These are phyloP conservation scores for Corythornis madagascariensis DNA, from an alignment of 2,113 vertebrate species.

Conservation along the genomic window DNA sequence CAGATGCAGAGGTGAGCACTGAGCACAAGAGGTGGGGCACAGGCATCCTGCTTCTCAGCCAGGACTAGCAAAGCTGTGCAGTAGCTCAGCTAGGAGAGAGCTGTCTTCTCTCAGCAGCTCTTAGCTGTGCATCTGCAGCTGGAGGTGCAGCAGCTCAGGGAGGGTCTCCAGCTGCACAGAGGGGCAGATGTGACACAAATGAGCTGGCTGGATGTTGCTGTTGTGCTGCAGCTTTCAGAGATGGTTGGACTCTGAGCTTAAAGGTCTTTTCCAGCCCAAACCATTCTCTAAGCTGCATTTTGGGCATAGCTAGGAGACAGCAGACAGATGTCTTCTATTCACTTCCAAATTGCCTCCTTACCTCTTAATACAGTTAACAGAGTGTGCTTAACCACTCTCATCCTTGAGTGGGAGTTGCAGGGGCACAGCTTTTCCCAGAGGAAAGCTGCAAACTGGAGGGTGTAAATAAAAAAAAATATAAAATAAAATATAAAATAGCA, in stretches of 20 bases:
- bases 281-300: neutral
- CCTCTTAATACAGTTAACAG: neutral
- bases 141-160: neutral
- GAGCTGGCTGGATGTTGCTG: rapidly evolving
- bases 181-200: neutral
- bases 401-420: neutral
- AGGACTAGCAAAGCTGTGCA: neutral
- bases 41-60: neutral
- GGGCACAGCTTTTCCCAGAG: neutral
- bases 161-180: rapidly evolving
- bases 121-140: rapidly evolving
- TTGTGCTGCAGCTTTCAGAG: neutral
- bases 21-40: neutral
- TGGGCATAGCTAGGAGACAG: neutral
- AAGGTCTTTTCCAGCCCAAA: too few relatives aligned
- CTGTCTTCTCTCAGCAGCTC: too few relatives aligned
- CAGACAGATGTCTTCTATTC: neutral
- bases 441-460: constrained; percentile 2
- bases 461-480: rapidly evolving
- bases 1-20: neutral
- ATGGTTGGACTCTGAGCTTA: too few relatives aligned
- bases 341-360: neutral
- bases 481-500: neutral
- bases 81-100: neutral
- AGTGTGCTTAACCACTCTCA: neutral